Percentiles rank a stretch among this genome's conserved stretches.
Conservation (phyloP, 1,140 invertebrate species). For the Formica exsecta region DNA sequence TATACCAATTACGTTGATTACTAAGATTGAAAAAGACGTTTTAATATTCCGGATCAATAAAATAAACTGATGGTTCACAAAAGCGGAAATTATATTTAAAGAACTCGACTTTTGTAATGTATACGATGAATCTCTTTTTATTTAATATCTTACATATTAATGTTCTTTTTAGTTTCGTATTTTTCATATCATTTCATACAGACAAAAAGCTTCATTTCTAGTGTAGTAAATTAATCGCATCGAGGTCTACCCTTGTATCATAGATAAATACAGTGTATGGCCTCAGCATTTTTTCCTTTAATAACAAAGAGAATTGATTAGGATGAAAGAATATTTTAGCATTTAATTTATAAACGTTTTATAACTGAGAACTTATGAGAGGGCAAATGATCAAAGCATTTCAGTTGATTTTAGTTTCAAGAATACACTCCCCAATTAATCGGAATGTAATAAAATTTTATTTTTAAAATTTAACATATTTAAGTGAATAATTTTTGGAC, state of each 20-base stretch:
- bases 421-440: not conserved
- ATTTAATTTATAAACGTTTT: conserved; percentile 16
- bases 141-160: not conserved
- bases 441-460: not conserved
- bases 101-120: not conserved
- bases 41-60: not conserved
- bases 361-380: not conserved
- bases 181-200: not conserved
- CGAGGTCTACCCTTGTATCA: conserved; percentile 30
- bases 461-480: not conserved
- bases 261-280: no score
- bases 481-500: not conserved
- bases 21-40: not conserved
- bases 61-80: not conserved
- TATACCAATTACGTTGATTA: conserved; percentile 21
- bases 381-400: not conserved
- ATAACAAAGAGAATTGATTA: conserved; percentile 15
- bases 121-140: not conserved
- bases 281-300: not conserved
- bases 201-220: not conserved
- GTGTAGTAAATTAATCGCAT: not conserved
- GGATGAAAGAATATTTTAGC: not conserved
- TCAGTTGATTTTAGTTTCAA: not conserved
- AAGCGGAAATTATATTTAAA: not conserved
- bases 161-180: not conserved